These are phyloP conservation scores for Stigmatopora nigra DNA, from an alignment of 2,113 vertebrate genomes.

Conservation along the genomic window DNA sequence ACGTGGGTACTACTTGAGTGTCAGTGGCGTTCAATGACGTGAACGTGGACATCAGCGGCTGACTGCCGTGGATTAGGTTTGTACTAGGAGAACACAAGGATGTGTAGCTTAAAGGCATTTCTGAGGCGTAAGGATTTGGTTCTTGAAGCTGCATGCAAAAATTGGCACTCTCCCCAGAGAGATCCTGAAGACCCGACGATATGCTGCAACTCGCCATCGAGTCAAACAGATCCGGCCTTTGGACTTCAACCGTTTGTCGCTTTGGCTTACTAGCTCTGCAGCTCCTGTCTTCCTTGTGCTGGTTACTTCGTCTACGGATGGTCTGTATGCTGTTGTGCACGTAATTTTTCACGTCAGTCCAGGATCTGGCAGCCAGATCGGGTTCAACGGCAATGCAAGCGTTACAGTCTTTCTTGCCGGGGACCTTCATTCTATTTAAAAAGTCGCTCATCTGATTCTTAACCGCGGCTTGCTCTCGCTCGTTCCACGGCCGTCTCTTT, in stretches of 20 bases:
- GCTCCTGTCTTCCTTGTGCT: conserved; percentile 26
- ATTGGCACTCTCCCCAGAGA: conserved; percentile 35
- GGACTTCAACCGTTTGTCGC: conserved; percentile 17
- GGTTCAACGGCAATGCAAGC: conserved; percentile 62
- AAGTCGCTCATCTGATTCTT: conserved; percentile 53
- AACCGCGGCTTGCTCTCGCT: conserved; percentile 60
- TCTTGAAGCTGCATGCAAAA: conserved; percentile 33
- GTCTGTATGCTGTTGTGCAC: conserved; percentile 66
- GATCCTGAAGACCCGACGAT: conserved; percentile 39
- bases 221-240: conserved; percentile 27
- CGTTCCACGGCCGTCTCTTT: conserved; percentile 60
- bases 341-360: conserved; percentile 66
- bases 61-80: conserved; percentile 36
- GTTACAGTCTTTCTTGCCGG: conserved; percentile 64
- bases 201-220: conserved; percentile 24
- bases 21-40: conserved; percentile 56
- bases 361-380: conserved; percentile 55
- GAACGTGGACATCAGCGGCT: conserved; percentile 46
- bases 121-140: conserved; percentile 30
- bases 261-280: conserved; percentile 22
- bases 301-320: conserved; percentile 47
- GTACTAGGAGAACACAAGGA: conserved; percentile 40
- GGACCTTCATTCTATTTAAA: conserved; percentile 57
- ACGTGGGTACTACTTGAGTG: conserved; percentile 60
- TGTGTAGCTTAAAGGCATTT: conserved; percentile 40